Percentiles rank a stretch among this genome's conserved stretches.
phyloP scores from a whole-genome alignment of 2,797 vertebrate species.

The Rhyacichthys aspro region DNA sequence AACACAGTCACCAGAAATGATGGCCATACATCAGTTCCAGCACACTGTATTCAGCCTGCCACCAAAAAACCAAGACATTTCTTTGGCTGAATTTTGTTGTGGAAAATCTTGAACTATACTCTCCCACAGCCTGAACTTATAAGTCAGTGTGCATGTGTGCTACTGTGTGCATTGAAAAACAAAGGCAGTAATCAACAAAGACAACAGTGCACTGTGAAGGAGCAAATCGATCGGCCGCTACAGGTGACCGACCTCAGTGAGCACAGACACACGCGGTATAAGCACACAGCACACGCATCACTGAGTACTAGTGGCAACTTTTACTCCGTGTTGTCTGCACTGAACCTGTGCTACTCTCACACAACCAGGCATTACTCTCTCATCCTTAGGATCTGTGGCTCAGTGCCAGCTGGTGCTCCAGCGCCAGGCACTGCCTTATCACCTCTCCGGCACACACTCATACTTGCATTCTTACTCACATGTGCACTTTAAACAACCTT shows the following conservation, averaged over 20 bases:
- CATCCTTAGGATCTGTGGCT: slow-evolving; percentile 71
- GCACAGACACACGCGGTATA: slow-evolving; percentile 36
- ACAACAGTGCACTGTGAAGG: slow-evolving; percentile 56
- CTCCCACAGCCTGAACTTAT: slow-evolving; percentile 35
- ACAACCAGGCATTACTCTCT: slow-evolving; percentile 45
- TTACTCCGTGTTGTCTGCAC: slow-evolving; percentile 38
- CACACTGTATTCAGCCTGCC: slow-evolving; percentile 32
- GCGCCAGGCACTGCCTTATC: slow-evolving; percentile 89
- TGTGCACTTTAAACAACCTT: slow-evolving; percentile 57
- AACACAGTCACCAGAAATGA: slow-evolving; percentile 66
- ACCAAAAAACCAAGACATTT: slow-evolving; percentile 14
- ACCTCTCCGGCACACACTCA: slow-evolving; percentile 67
- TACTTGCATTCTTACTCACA: slow-evolving; percentile 47
- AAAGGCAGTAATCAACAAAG: slow-evolving; percentile 67
- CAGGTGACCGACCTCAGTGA: slow-evolving; percentile 67
- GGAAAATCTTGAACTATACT: slow-evolving; percentile 17
- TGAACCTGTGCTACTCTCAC: slow-evolving; percentile 43
- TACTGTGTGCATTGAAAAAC: slow-evolving; percentile 23
- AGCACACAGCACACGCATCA: slow-evolving; percentile 37
- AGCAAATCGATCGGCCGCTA: slow-evolving; percentile 66
- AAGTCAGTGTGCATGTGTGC: slow-evolving; percentile 20
- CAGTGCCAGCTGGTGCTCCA: slow-evolving; percentile 77
- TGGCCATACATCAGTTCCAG: slow-evolving; percentile 53
- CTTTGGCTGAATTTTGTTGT: slow-evolving; percentile 9
- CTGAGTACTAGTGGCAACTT: slow-evolving; percentile 40